Conservation (phyloP, 2,888 invertebrate species). For the Electrophaes corylata region DNA sequence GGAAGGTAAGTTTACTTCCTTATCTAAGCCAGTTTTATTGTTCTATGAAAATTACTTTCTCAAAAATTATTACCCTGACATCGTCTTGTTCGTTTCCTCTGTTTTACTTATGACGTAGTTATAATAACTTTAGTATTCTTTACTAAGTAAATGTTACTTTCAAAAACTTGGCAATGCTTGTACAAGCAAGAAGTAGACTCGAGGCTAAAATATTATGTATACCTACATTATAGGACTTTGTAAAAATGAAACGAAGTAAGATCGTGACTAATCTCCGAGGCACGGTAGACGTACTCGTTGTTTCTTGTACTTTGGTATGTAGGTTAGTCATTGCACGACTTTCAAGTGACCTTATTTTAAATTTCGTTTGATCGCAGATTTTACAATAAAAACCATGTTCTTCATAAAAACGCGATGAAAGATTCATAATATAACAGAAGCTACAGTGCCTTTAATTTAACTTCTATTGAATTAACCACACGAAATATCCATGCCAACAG, state of each 20-base stretch:
- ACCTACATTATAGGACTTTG: too few species aligned
- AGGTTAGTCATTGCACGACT: too few species aligned
- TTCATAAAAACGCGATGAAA: background rate
- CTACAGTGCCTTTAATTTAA: background rate
- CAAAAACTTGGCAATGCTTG: background rate
- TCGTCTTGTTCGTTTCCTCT: background rate
- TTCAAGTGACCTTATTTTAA: too few species aligned
- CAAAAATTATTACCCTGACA: background rate
- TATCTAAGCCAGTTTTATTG: slow-evolving; percentile 12
- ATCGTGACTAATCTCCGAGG: too few species aligned
- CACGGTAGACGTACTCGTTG: too few species aligned
- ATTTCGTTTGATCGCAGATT: too few species aligned
- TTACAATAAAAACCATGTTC: background rate
- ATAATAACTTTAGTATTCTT: background rate
- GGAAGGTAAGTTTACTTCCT: slow-evolving; percentile 24
- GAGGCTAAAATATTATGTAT: background rate
- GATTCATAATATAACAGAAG: background rate
- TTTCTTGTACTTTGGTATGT: too few species aligned
- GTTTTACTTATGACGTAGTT: background rate
- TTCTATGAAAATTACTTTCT: slow-evolving; percentile 20
- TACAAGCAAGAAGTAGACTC: background rate
- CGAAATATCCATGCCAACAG: background rate
- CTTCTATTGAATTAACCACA: background rate
- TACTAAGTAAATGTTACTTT: background rate
- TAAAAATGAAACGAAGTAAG: too few species aligned